phyloP scores from a whole-genome alignment of 1,140 invertebrate species.

The Caligus rogercresseyi region DNA sequence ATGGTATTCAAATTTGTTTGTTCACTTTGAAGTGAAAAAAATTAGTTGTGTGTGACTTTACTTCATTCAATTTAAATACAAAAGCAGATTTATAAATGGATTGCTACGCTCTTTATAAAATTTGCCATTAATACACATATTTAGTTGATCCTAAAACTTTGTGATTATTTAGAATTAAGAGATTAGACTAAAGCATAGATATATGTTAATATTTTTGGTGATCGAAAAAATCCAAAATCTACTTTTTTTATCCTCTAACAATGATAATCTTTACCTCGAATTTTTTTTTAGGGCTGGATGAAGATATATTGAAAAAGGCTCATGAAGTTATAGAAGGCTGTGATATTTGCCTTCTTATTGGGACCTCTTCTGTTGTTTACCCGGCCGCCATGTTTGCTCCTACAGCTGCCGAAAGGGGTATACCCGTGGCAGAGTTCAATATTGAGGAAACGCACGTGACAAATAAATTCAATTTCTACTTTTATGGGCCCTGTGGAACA shows the following conservation, averaged over 20 bases:
- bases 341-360: conserved; percentile 64
- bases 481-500: conserved; percentile 50
- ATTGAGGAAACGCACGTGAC: conserved; percentile 56
- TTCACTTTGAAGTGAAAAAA: no score
- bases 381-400: conserved; percentile 86
- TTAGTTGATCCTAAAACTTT: no score
- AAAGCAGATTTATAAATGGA: no score
- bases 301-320: not conserved
- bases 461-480: conserved; percentile 49
- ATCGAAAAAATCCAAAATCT: no score
- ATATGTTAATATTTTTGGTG: no score
- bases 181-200: no score
- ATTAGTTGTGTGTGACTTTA: no score
- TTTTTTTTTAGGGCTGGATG: not conserved
- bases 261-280: conserved; percentile 34
- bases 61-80: no score
- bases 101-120: no score
- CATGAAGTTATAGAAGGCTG: conserved; percentile 42
- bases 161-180: no score
- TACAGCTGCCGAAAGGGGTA: conserved; percentile 47
- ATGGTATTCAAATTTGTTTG: no score
- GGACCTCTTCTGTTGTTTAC: conserved; percentile 72
- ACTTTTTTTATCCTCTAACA: conserved; percentile 28
- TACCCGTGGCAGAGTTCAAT: conserved; percentile 76
- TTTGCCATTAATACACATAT: no score